Percentiles rank a stretch among this genome's conserved stretches.
Conservation (phyloP, 92 coral and sea anemone species). For the Ricordea florida region DNA sequence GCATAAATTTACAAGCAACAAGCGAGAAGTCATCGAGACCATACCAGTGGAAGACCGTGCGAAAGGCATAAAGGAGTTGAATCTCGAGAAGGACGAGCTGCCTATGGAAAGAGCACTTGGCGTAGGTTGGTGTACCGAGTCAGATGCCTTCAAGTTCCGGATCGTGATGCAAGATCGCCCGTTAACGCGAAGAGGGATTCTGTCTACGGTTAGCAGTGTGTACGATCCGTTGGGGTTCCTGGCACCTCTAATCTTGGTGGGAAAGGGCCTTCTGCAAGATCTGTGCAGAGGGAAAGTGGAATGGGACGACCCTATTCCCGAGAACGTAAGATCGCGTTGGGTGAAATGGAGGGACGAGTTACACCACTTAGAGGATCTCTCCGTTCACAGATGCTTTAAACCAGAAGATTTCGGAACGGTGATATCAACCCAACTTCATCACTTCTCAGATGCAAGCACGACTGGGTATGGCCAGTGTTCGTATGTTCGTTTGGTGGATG, state of each 20-base stretch:
- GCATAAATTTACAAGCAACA: too few species aligned
- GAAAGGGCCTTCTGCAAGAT: constrained; percentile 47
- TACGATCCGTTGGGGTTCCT: constrained; percentile 44
- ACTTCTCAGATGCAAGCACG: constrained; percentile 18
- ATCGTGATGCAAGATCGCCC: constrained; percentile 48
- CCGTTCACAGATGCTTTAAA: constrained; percentile 23
- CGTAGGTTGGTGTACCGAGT: constrained; percentile 37
- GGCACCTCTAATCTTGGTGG: constrained; percentile 30
- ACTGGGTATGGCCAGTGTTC: constrained; percentile 18
- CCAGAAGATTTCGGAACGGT: constrained; percentile 6
- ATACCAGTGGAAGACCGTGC: constrained; percentile 17
- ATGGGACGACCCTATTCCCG: constrained; percentile 49
- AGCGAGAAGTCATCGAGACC: too few species aligned
- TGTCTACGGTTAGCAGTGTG: constrained; percentile 30
- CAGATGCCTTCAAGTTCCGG: constrained; percentile 38
- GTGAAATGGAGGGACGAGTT: constrained; percentile 23
- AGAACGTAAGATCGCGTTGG: constrained; percentile 17
- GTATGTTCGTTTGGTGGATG: not conserved
- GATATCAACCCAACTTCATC: constrained; percentile 13
- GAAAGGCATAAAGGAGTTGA: not conserved
- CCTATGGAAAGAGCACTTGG: constrained; percentile 45
- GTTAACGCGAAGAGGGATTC: constrained; percentile 17
- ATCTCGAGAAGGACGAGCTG: constrained; percentile 1
- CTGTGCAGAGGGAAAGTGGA: constrained; percentile 34
- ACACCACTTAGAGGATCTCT: not conserved